A percentile compares a stretch with the other conserved stretches of the same genome.
These are phyloP conservation scores for Eutolmus rufibarbis DNA, from an alignment of 2,888 invertebrate genomes.

Conservation along the genomic window DNA sequence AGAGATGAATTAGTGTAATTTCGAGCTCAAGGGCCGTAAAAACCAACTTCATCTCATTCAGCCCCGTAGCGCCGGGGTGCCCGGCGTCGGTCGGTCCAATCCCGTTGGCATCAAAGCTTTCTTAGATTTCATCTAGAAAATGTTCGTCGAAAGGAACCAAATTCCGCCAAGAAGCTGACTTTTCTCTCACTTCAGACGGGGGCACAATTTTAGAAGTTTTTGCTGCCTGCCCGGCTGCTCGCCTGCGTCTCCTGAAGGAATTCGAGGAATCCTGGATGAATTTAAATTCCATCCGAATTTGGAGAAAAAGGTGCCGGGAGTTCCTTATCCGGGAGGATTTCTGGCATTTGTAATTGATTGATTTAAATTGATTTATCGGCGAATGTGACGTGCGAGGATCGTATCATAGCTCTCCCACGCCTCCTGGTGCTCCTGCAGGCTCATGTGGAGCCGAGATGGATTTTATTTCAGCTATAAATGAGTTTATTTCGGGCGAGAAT, in stretches of 20 bases:
- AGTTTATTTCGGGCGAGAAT: background rate
- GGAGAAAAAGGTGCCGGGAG: background rate
- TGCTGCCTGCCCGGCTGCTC: background rate
- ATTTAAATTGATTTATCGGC: conserved; percentile 32
- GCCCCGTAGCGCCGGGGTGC: background rate
- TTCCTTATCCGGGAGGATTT: background rate
- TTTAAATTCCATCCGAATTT: conserved; percentile 21
- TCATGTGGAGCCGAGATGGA: background rate
- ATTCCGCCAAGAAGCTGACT: background rate
- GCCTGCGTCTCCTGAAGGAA: background rate
- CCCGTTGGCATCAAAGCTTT: conserved; percentile 16
- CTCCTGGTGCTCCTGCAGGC: background rate
- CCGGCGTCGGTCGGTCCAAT: background rate
- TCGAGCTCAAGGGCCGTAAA: background rate
- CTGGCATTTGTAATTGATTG: conserved; percentile 36
- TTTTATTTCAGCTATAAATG: background rate
- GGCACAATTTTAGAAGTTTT: background rate
- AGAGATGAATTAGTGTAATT: conserved; percentile 24
- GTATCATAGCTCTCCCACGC: background rate
- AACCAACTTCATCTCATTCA: background rate
- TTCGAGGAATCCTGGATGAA: conserved; percentile 4
- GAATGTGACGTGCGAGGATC: background rate
- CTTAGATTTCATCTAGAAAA: conserved; percentile 13
- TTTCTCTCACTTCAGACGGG: background rate
- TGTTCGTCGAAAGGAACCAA: background rate